Percentiles rank a stretch among this genome's conserved stretches.
Evolutionary conservation across 2,888 invertebrate species (phyloP).

Genomic region (Ferrisia virgata): DNA sequence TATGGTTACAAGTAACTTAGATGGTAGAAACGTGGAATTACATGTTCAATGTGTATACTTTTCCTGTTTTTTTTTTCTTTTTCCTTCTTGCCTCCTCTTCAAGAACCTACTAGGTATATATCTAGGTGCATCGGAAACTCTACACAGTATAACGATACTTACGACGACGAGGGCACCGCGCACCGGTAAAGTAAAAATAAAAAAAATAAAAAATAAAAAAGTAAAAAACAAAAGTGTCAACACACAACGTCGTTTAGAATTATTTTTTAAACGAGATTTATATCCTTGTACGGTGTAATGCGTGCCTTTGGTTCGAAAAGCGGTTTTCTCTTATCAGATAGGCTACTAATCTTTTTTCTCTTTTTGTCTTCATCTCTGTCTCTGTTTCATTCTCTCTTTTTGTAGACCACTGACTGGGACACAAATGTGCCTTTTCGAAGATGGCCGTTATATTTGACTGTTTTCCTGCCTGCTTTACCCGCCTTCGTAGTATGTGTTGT

Average conservation of each 20-base stretch:
- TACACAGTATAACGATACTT: neutral
- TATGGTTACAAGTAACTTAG: slow-evolving; percentile 43
- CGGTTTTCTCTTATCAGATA: slow-evolving; percentile 39
- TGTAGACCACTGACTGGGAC: slow-evolving; percentile 19
- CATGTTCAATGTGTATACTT: slow-evolving; percentile 36
- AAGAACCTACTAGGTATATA: no score
- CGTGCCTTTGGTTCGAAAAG: slow-evolving; percentile 43
- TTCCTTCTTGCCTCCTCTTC: neutral
- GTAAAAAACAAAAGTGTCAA: slow-evolving; percentile 41
- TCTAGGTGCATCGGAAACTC: slow-evolving; percentile 7
- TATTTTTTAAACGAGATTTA: slow-evolving; percentile 42
- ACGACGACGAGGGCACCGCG: no score
- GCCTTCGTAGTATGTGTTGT: no score
- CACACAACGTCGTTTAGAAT: slow-evolving; percentile 32
- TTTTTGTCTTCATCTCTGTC: no score
- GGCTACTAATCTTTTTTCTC: slow-evolving; percentile 40
- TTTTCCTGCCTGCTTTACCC: no score
- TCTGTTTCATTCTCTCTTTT: slow-evolving; percentile 25
- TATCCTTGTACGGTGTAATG: slow-evolving; percentile 38
- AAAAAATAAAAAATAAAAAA: no score
- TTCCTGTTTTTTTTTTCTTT: slow-evolving; percentile 27
- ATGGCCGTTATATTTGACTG: slow-evolving; percentile 36
- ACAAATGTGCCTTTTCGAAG: slow-evolving; percentile 24
- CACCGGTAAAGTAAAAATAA: slow-evolving; percentile 31
- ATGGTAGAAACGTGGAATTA: slow-evolving; percentile 43